These are phyloP conservation scores for Barnardius zonarius DNA, from an alignment of 2,113 vertebrate genomes.

Conservation along the genomic window DNA sequence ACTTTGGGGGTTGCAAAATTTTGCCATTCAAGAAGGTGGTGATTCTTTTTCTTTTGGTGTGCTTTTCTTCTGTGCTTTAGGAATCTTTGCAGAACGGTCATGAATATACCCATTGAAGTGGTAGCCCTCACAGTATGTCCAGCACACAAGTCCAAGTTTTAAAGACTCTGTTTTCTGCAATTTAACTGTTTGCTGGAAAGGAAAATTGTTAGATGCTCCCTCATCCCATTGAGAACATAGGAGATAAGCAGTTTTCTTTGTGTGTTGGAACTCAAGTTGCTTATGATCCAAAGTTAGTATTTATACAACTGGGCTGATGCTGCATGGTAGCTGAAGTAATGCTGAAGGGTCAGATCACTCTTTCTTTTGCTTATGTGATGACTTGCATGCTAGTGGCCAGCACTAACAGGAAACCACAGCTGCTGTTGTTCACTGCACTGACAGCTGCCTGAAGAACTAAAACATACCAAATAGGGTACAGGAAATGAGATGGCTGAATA, in stretches of 20 bases:
- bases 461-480: not conserved
- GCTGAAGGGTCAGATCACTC: not conserved
- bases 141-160: not conserved
- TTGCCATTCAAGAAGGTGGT: not conserved
- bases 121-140: not conserved
- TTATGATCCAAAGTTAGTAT: not conserved
- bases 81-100: not conserved
- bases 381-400: not conserved
- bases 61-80: not conserved
- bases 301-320: not conserved
- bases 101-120: not conserved
- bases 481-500: slow-evolving; percentile 45
- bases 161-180: not conserved
- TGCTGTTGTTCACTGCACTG: slow-evolving; percentile 46
- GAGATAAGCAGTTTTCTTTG: not conserved
- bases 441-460: slow-evolving; percentile 43
- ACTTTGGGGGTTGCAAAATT: not conserved
- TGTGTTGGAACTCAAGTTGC: not conserved
- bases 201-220: not conserved
- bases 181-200: not conserved
- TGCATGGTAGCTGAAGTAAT: not conserved
- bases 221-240: not conserved
- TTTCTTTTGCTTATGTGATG: not conserved
- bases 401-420: slow-evolving; percentile 60
- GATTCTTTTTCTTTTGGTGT: not conserved